phyloP scores from a whole-genome alignment of 2,113 vertebrate species.

The Hippotragus niger region DNA sequence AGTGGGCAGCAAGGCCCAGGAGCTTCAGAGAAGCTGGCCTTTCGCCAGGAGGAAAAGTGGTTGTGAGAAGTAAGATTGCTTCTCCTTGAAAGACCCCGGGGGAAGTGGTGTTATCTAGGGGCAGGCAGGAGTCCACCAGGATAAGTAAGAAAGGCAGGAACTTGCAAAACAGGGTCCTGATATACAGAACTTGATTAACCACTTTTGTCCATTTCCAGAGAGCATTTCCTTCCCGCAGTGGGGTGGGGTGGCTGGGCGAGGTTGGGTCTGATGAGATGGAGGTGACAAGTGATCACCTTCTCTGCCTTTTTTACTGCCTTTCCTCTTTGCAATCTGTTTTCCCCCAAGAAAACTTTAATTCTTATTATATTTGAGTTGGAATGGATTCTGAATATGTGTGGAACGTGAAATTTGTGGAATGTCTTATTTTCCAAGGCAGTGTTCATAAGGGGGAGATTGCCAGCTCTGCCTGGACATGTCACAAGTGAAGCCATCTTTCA shows the following conservation, averaged over 20 bases:
- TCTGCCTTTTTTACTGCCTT: neutral
- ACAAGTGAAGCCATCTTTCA: neutral
- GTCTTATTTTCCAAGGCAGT: neutral
- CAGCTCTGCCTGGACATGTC: neutral
- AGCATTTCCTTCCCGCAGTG: neutral
- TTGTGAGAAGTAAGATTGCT: neutral
- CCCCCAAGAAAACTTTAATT: neutral
- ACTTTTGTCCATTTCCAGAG: neutral
- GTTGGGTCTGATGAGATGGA: neutral
- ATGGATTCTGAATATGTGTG: neutral
- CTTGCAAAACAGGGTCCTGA: neutral
- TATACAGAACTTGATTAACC: neutral
- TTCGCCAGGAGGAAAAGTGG: neutral
- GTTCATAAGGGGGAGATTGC: neutral
- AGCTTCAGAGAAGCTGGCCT: neutral
- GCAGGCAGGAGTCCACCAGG: neutral
- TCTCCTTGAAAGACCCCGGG: neutral
- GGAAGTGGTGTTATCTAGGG: neutral
- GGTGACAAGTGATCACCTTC: neutral
- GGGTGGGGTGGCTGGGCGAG: neutral
- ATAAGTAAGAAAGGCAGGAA: neutral
- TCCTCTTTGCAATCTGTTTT: neutral
- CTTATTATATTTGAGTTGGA: neutral
- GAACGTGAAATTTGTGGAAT: neutral
- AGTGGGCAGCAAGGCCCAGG: neutral